These are phyloP conservation scores for Mimas tiliae DNA, from an alignment of 2,888 invertebrate species.

Conservation along the genomic window DNA sequence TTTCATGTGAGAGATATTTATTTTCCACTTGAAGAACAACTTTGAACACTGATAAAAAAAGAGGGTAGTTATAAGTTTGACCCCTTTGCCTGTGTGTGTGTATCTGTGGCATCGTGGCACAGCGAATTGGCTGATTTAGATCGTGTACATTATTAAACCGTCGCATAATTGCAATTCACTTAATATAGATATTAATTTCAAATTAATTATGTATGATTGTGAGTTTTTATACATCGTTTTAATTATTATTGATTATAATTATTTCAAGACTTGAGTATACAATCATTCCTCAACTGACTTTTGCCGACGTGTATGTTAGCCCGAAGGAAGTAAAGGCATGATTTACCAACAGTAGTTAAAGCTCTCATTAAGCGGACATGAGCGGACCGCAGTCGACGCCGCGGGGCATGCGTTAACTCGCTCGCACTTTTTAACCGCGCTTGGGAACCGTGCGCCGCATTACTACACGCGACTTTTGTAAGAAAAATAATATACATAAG, in stretches of 20 bases:
- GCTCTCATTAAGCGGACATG: conserved; percentile 73
- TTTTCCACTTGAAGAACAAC: conserved; percentile 1
- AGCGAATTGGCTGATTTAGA: too few relatives aligned
- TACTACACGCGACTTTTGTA: conserved; percentile 10
- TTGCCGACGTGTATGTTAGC: conserved; percentile 39
- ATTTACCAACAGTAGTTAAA: conserved; percentile 78
- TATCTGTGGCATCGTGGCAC: too few relatives aligned
- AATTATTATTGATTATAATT: conserved; percentile 15
- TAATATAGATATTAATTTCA: background rate
- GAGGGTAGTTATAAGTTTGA: too few relatives aligned
- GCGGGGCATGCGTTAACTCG: conserved; percentile 62
- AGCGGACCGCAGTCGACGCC: conserved; percentile 57
- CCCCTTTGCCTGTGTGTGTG: too few relatives aligned
- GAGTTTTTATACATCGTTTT: conserved; percentile 10
- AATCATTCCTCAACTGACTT: conserved; percentile 46
- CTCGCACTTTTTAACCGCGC: conserved; percentile 60
- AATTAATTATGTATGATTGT: background rate
- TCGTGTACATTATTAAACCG: background rate
- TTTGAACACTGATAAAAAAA: background rate
- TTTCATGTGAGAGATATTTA: conserved; percentile 44
- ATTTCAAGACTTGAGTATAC: conserved; percentile 8
- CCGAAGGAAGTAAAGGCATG: conserved; percentile 59
- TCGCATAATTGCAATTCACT: background rate
- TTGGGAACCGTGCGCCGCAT: conserved; percentile 4
- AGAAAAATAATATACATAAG: background rate